phyloP scores from a whole-genome alignment of 2,797 vertebrate genomes.

The Intellagama lesueurii region DNA sequence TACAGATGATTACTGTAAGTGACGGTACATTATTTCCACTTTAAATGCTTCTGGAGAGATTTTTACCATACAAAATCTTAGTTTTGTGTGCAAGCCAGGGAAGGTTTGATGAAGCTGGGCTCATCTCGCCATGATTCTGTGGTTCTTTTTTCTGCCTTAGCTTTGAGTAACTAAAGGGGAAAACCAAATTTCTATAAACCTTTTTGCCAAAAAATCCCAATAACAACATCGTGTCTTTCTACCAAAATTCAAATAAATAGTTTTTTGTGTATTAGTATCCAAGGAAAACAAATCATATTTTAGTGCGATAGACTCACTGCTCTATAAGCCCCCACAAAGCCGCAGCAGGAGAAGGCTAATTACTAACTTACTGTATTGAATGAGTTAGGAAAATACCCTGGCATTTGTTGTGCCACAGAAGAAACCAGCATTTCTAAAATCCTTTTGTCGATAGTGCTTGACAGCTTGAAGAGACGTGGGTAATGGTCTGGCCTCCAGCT shows the following conservation, averaged over 20 bases:
- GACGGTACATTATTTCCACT: too few relatives aligned
- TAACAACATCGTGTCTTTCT: not conserved
- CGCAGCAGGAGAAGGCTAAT: not conserved
- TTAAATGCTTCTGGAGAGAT: too few relatives aligned
- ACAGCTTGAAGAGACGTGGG: not conserved
- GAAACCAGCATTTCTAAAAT: slow-evolving; percentile 9
- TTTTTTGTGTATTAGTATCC: not conserved
- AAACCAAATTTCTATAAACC: too few relatives aligned
- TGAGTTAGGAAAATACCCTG: not conserved
- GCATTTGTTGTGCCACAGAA: not conserved
- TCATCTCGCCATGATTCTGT: too few relatives aligned
- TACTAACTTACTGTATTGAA: not conserved
- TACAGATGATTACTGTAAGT: too few relatives aligned
- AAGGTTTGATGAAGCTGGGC: too few relatives aligned
- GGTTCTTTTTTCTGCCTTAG: too few relatives aligned
- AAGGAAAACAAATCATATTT: not conserved
- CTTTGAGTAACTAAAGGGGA: too few relatives aligned
- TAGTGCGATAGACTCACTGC: not conserved
- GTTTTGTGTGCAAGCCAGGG: too few relatives aligned
- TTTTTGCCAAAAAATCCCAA: too few relatives aligned
- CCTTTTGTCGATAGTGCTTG: not conserved
- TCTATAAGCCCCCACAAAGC: not conserved
- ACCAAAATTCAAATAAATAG: not conserved
- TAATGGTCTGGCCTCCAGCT: not conserved
- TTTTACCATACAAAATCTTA: too few relatives aligned